These are phyloP conservation scores for Threskiornis aethiopicus DNA, from an alignment of 2,797 vertebrate genomes.

Conservation along the genomic window DNA sequence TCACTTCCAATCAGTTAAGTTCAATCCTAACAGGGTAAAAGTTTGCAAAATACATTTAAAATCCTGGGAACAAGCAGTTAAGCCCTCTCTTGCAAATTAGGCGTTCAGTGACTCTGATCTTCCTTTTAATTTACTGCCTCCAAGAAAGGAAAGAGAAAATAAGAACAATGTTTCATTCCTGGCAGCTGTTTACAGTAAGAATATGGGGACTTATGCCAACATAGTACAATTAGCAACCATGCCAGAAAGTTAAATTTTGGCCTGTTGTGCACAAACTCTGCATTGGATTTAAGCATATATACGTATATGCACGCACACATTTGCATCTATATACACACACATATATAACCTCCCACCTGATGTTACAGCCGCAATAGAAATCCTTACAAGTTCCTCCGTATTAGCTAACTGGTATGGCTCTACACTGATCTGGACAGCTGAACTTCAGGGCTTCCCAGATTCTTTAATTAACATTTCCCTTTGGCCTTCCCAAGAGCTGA, in stretches of 20 bases:
- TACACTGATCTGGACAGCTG: background rate
- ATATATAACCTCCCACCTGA: background rate
- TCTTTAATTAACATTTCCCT: background rate
- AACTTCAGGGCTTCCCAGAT: background rate
- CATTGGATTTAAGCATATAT: background rate
- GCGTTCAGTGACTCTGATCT: background rate
- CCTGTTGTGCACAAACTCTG: background rate
- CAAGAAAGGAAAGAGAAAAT: background rate
- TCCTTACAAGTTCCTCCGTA: background rate
- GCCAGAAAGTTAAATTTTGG: background rate
- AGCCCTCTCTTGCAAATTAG: constrained; percentile 19
- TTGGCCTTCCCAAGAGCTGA: background rate
- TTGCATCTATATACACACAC: background rate
- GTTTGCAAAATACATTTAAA: constrained; percentile 19
- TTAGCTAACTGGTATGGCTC: background rate
- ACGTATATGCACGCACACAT: rapidly evolving
- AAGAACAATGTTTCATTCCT: background rate
- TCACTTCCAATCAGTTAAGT: background rate
- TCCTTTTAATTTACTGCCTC: background rate
- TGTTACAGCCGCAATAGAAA: background rate
- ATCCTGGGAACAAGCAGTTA: background rate
- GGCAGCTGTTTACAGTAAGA: background rate
- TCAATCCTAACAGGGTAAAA: background rate
- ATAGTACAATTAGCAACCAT: background rate
- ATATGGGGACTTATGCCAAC: background rate